Conservation (phyloP, 2,797 vertebrate genomes). For the Oreochromis grahami region DNA sequence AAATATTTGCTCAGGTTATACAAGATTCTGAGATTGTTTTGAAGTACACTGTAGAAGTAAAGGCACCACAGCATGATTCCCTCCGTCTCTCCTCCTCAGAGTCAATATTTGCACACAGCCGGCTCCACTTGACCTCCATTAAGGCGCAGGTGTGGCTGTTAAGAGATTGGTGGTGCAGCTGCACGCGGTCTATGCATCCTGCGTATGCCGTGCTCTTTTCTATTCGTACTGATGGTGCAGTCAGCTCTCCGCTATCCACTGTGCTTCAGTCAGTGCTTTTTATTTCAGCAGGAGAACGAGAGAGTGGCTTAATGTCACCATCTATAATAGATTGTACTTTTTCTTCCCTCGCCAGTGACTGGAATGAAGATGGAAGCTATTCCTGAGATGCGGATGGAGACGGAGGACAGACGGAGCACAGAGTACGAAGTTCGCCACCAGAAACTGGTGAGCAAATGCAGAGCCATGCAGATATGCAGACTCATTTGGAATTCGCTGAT, state of each 20-base stretch:
- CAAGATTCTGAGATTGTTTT: not conserved
- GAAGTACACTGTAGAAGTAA: not conserved
- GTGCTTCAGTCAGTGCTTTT: not conserved
- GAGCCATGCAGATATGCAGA: not conserved
- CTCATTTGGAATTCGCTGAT: not conserved
- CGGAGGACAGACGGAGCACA: constrained; percentile 87
- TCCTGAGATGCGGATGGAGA: constrained; percentile 90
- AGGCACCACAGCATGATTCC: not conserved
- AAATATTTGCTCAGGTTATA: not conserved
- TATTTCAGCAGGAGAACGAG: not conserved
- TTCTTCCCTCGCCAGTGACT: constrained; percentile 75
- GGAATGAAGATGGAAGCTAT: constrained; percentile 90
- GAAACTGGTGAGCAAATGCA: constrained; percentile 83
- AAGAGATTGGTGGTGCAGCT: not conserved
- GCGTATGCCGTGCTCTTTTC: not conserved
- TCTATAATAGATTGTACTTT: constrained; percentile 30
- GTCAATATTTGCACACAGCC: not conserved
- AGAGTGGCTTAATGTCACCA: constrained; percentile 8
- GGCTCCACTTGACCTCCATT: constrained; percentile 28
- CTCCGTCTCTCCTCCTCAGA: not conserved
- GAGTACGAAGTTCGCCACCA: constrained; percentile 97
- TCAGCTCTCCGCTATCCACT: not conserved
- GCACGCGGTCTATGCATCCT: not conserved
- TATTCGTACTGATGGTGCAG: not conserved
- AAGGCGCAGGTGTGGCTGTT: not conserved